These are phyloP conservation scores for Gracilinanus agilis DNA, from an alignment of 2,113 vertebrate species.

Conservation along the genomic window DNA sequence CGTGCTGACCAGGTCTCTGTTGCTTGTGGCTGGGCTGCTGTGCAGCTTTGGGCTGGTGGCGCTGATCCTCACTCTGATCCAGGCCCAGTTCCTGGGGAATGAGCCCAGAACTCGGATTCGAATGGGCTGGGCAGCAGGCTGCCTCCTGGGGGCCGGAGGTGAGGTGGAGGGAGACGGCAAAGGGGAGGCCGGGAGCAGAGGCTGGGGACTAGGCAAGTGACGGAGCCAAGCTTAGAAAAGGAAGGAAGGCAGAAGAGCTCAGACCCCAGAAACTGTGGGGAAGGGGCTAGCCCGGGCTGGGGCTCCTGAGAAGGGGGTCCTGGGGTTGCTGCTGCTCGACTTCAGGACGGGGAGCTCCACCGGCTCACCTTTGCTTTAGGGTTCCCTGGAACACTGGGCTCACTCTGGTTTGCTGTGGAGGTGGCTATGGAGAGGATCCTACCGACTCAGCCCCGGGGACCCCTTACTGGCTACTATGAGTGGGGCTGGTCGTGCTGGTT, in stretches of 20 bases:
- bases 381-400: conserved; percentile 82
- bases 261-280: not conserved
- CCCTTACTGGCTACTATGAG: conserved; percentile 84
- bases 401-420: conserved; percentile 83
- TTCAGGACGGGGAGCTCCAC: not conserved
- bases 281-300: not conserved
- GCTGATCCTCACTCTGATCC: conserved; percentile 79
- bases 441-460: conserved; percentile 76
- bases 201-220: not conserved
- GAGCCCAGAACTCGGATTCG: conserved; percentile 57
- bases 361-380: conserved; percentile 64
- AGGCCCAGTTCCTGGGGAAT: conserved; percentile 83
- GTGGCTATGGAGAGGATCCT: conserved; percentile 82
- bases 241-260: not conserved
- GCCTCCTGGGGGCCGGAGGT: conserved; percentile 78
- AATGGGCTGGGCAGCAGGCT: conserved; percentile 79
- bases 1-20: conserved; percentile 80
- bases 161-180: conserved; percentile 9
- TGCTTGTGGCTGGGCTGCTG: conserved; percentile 83
- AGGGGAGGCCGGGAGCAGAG: not conserved
- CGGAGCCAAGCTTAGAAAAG: not conserved
- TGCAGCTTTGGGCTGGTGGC: conserved; percentile 78
- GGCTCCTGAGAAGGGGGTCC: not conserved
- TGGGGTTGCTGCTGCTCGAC: not conserved
- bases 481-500: conserved; percentile 88